Evolutionary conservation across 2,113 vertebrate genomes (phyloP), one percentile per base, ranked within the genome.

Genomic region (Collichthys lucidus): DNA sequence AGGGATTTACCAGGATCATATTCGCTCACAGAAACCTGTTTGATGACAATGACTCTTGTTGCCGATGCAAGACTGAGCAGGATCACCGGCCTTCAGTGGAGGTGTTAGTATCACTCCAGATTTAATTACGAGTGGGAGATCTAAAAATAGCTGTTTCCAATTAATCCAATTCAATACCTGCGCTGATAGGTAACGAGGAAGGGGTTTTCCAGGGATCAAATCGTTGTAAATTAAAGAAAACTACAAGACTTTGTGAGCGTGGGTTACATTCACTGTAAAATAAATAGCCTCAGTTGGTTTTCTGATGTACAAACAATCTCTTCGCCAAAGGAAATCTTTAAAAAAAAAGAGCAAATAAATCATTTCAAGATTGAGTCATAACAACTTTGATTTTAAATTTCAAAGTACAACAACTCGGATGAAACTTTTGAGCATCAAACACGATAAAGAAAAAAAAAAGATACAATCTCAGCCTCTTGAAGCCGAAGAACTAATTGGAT

Each of bases 1-100:
- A 77, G 88, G 88, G 90, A 90, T 91, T 91, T 78, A 83, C 84
- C 81, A 22, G 67, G 86, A 89, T 94, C 89, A 61, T 42, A 75
- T 87, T 89, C 52, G 49, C 76, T 67, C 46, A 73, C 60, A 83
- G 68, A 81, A 87, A 87, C 79, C 49, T 64, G 80, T 82, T 83
- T 71, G 67, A 85, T 81, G 85, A 85, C 88, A 80, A 61, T 42
- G 57, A 73, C 57, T 77, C 46, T 40, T 66, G 61, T 60, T 59
- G 26, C 53, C 35, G 22, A 56, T 50, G 68, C 12, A 50, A 82
- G 69, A 64, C 71, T 52, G 73, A 80, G 42, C 78, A n/a, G 68
- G 79, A 71, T 77, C 59, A 61, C 69, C n/a, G 35, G 79, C 82
- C 76, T 78, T 85, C 68, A 59, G 56, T 53, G 16, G 65, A 83